Percentiles rank a stretch among this genome's conserved stretches.
These are phyloP conservation scores for Gymnoscelis rufifasciata DNA, from an alignment of 2,888 invertebrate species.

Conservation along the genomic window DNA sequence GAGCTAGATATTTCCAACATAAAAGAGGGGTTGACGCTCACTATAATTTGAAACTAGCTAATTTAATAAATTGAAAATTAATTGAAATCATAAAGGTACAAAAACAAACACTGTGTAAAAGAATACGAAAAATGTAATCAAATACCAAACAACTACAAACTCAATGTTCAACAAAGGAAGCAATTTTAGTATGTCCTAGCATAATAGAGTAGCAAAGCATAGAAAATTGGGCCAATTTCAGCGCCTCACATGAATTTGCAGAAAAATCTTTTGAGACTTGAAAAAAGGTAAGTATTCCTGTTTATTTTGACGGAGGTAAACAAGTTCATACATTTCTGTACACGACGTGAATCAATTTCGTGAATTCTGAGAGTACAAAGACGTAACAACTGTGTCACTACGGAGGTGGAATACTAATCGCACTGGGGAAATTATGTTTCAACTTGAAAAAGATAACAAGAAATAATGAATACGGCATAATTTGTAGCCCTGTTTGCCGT, in stretches of 20 bases:
- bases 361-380: slow-evolving; percentile 26
- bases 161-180: too few relatives aligned
- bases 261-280: slow-evolving; percentile 25
- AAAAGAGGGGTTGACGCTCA: too few relatives aligned
- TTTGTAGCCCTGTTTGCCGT: slow-evolving; percentile 31
- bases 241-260: too few relatives aligned
- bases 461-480: slow-evolving; percentile 28
- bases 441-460: slow-evolving; percentile 32
- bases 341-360: slow-evolving; percentile 28
- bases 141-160: too few relatives aligned
- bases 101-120: too few relatives aligned
- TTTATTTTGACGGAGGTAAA: slow-evolving; percentile 32
- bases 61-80: too few relatives aligned
- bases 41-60: too few relatives aligned
- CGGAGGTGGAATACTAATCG: slow-evolving; percentile 30
- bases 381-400: slow-evolving; percentile 26
- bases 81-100: too few relatives aligned
- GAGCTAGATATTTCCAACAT: too few relatives aligned
- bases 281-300: slow-evolving; percentile 24
- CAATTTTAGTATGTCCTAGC: too few relatives aligned
- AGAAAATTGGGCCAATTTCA: not conserved
- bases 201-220: not conserved
- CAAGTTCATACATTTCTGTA: slow-evolving; percentile 28
- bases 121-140: too few relatives aligned
- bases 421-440: slow-evolving; percentile 28